Conservation (phyloP, 2,888 invertebrate genomes). For the Shargacucullia verbasci region DNA sequence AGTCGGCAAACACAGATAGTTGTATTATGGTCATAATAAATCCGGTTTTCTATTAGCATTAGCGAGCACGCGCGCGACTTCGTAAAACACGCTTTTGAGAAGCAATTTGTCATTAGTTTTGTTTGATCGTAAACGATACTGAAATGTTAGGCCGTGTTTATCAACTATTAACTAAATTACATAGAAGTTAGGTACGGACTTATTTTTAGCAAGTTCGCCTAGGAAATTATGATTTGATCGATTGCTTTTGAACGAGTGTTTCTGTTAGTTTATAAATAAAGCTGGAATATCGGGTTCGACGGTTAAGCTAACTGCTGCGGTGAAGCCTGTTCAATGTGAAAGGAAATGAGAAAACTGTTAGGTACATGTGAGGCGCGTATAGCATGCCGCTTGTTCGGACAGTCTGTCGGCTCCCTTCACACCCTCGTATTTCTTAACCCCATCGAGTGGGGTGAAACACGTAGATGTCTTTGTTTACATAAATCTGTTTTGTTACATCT, state of each 20-base stretch:
- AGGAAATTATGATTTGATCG: neutral
- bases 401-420: constrained; percentile 36
- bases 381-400: constrained; percentile 33
- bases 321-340: constrained; percentile 53
- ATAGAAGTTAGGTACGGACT: too few relatives aligned
- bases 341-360: constrained; percentile 66
- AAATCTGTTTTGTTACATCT: constrained; percentile 61
- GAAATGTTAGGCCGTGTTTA: constrained; percentile 47
- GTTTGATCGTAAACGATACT: constrained; percentile 54
- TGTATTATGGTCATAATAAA: constrained; percentile 52
- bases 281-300: constrained; percentile 11
- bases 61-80: constrained; percentile 54
- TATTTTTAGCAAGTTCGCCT: too few relatives aligned
- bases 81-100: constrained; percentile 56
- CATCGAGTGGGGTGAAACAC: constrained; percentile 54
- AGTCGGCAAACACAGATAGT: constrained; percentile 47
- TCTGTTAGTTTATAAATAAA: constrained; percentile 7
- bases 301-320: constrained; percentile 8
- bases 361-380: constrained; percentile 38
- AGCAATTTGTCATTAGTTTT: constrained; percentile 63
- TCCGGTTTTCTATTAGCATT: constrained; percentile 59
- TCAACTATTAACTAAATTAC: constrained; percentile 13
- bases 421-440: constrained; percentile 48
- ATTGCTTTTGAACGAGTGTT: constrained; percentile 5
- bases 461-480: constrained; percentile 65